Base-by-base conservation (phyloP, 1,140 invertebrate genomes). In the Trichonephila clavipes region DNA sequence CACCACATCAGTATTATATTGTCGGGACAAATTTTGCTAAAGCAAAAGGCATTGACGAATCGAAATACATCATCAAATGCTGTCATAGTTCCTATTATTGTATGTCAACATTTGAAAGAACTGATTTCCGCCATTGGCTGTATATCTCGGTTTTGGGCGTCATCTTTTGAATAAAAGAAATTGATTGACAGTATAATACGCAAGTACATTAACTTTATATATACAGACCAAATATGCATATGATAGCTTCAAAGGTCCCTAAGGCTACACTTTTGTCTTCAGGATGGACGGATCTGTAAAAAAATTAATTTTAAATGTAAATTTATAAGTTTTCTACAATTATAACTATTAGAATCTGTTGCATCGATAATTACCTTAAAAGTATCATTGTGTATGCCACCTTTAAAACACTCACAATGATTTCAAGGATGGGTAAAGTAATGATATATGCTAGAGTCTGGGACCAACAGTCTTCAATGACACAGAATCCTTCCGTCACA, bases 251-350 rank as follows among this genome's bases (percentile, higher is more conserved):
- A 51, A 90, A 90, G n/a, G 66, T 64, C 8, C 94, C 95, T 21
- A 95, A 61, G n/a, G 94, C 94, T 51, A 95, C 62, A 83, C 92
- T 95, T 90, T 95, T 95, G 77, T 95, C 95, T 64, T 90, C 61
- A 16, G 89, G 92, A 59, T 94, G 90, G 12, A 94, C 90, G 24
- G 66, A 92, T 93, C 95, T 94, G 12, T n/a, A 69, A 72, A 19
- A 19, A 81, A 24, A 77, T 77, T 28, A 77, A 28, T 51, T 51
- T 51, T 51, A 40, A 7, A 12, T 51, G 5, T 51, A 10, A 51
- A 51, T 0, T 18, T 10, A 16, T 18, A 7, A 18, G 8, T 3
- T 69, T 21, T 18, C 1, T 7, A 12, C 16, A 0, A 7, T 66
- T 69, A 2, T 24, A 24, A n/a, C 0, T 0, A 44, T 6, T 10